Evolutionary conservation across 2,113 vertebrate genomes (phyloP), one percentile per base, ranked within the genome.

Genomic region (Aleadryas rufinucha): DNA sequence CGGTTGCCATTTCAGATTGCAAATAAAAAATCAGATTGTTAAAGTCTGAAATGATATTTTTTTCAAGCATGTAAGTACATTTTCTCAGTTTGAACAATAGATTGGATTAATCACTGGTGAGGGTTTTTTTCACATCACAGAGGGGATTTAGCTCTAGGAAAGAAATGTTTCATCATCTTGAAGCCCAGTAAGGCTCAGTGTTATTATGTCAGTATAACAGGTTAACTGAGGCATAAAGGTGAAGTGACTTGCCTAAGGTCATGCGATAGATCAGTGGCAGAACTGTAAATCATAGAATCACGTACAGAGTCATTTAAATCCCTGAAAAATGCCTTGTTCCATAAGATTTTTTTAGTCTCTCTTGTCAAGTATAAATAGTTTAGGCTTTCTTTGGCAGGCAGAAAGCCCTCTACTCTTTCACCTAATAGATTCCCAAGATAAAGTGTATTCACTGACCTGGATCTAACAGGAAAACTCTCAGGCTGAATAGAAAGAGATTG

Each of bases 171-270:
- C 64, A 91, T 91, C 71, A 86, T 92, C 71, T 31, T 88, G 64
- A 95, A 93, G 75, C 50, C 47, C 64, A 84, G 71, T 59, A 95
- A 92, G 31, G 44, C 59, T 88, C 78, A 91, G 44, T 80, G 66
- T 88, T 91, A 85, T 66, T 72, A 88, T 86, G 31, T 76, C 76
- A 88, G 41, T 75, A 17, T 52, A 91, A 83, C 47, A 91, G 74
- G 82, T 83, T 94, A 93, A 86, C 93, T 6, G 31, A 66, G 68
- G 90, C 71, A 66, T 81, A 88, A 91, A 95, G 87, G 84, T 96
- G 91, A 95, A 94, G 42, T 86, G 91, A 84, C 78, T 94, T 93
- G 91, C 95, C 94, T 93, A 95, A 88, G 85, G 95, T 95, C 79
- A 90, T 59, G 41, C 11, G 44, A 88, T 28, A 92, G 85, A 96